A percentile compares a stretch with the other conserved stretches of the same genome.
Evolutionary conservation across 1,140 invertebrate genomes (phyloP).

Genomic region (Brachionus calyciflorus): DNA sequence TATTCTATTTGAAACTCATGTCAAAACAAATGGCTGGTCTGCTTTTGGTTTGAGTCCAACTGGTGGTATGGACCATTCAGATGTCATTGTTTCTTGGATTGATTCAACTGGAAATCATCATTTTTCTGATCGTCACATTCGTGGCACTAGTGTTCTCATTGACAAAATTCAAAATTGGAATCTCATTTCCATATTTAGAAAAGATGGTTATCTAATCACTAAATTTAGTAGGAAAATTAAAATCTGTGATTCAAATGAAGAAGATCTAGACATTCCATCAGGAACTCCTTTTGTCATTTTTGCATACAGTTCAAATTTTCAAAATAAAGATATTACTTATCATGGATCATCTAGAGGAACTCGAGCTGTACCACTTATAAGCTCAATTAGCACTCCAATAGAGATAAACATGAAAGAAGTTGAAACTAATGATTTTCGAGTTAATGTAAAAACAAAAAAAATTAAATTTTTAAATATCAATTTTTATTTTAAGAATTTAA

Average conservation of each 20-base stretch:
- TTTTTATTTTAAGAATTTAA: not conserved
- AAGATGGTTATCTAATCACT: conserved; percentile 24
- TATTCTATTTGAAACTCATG: conserved; percentile 38
- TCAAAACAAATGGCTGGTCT: conserved; percentile 43
- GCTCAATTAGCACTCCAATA: not conserved
- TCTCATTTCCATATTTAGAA: not conserved
- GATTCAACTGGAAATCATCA: not conserved
- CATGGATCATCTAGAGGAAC: conserved; percentile 16
- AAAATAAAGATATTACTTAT: conserved; percentile 21
- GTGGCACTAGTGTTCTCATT: conserved; percentile 2
- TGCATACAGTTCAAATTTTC: not conserved
- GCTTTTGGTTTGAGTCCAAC: conserved; percentile 43
- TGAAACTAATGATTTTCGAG: conserved; percentile 19
- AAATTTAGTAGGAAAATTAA: conserved; percentile 39
- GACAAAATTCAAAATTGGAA: conserved; percentile 36
- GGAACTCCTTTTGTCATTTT: conserved; percentile 30
- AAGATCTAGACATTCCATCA: not conserved
- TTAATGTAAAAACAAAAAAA: conserved; percentile 25
- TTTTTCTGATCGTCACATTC: conserved; percentile 17
- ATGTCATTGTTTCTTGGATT: conserved; percentile 45
- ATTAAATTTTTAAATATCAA: not conserved
- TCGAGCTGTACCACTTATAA: conserved; percentile 1
- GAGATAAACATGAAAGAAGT: conserved; percentile 24
- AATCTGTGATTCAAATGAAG: not conserved
- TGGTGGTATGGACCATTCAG: conserved; percentile 47